Conservation (phyloP, 2,113 vertebrate species). For the Ctenomys sociabilis region DNA sequence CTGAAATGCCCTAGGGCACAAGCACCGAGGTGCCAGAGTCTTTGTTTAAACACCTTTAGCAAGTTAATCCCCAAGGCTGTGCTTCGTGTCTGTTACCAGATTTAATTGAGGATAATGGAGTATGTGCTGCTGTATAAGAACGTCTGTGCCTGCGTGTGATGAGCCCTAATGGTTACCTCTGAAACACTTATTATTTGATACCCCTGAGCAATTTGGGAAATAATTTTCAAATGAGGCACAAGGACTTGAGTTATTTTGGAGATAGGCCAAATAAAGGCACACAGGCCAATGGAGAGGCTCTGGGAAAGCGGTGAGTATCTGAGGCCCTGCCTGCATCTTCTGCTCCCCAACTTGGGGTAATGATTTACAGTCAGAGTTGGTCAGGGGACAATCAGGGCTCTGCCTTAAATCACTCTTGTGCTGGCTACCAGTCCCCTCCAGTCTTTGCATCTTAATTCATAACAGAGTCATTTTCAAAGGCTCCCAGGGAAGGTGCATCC, state of each 20-base stretch:
- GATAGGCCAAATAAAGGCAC: conserved; percentile 24
- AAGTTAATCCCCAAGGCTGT: conserved; percentile 62
- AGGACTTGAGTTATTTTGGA: conserved; percentile 77
- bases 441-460: background rate
- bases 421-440: background rate
- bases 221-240: conserved; percentile 76
- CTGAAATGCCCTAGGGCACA: conserved; percentile 36
- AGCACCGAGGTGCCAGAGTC: conserved; percentile 63
- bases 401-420: background rate
- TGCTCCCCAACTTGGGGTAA: background rate
- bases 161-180: conserved; percentile 64
- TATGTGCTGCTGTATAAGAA: conserved; percentile 5
- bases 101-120: conserved; percentile 63
- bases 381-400: background rate
- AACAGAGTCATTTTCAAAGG: background rate
- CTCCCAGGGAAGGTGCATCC: background rate
- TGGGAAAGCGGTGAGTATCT: background rate
- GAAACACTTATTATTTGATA: conserved; percentile 61
- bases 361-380: background rate
- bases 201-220: conserved; percentile 69
- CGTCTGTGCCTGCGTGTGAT: conserved; percentile 58
- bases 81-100: conserved; percentile 47
- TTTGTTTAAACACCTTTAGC: conserved; percentile 68
- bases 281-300: background rate
- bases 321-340: background rate